Conservation (phyloP, 2,888 invertebrate genomes). For the Trissolcus brochymenae region DNA sequence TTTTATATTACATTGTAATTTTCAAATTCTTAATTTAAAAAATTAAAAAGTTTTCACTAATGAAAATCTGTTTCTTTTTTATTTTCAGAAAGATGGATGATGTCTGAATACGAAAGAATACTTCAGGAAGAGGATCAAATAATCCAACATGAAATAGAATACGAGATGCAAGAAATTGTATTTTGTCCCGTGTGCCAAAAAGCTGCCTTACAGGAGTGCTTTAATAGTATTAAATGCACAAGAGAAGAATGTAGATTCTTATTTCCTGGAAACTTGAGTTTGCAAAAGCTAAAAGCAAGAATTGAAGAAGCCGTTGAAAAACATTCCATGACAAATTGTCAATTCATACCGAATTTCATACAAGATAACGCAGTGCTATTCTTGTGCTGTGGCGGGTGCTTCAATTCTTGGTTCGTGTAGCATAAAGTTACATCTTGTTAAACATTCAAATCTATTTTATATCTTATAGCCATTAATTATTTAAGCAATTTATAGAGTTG, state of each 20-base stretch:
- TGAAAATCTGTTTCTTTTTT: no score
- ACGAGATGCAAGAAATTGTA: conserved; percentile 64
- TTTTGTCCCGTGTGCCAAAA: conserved; percentile 75
- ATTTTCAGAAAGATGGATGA: conserved; percentile 69
- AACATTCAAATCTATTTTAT: no score
- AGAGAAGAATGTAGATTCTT: conserved; percentile 62
- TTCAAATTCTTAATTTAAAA: background rate
- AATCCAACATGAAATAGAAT: conserved; percentile 63
- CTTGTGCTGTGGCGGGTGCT: no score
- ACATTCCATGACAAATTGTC: conserved; percentile 60
- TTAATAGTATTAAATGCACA: conserved; percentile 63
- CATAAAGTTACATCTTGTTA: no score
- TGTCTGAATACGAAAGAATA: conserved; percentile 71
- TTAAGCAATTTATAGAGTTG: no score
- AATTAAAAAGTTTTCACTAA: no score
- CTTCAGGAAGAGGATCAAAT: conserved; percentile 67
- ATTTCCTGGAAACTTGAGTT: conserved; percentile 60
- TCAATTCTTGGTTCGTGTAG: no score
- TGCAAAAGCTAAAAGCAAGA: conserved; percentile 63
- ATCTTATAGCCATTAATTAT: no score
- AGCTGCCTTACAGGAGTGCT: conserved; percentile 59
- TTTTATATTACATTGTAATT: background rate
- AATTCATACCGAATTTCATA: no score
- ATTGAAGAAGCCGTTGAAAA: conserved; percentile 62
- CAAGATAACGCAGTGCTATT: no score